Evolutionary conservation across 30 jellyfish, hydroid and myxozoan genomes (phyloP), one percentile per base, ranked within the genome.

Genomic region (Pseudorhiza aurosa): DNA sequence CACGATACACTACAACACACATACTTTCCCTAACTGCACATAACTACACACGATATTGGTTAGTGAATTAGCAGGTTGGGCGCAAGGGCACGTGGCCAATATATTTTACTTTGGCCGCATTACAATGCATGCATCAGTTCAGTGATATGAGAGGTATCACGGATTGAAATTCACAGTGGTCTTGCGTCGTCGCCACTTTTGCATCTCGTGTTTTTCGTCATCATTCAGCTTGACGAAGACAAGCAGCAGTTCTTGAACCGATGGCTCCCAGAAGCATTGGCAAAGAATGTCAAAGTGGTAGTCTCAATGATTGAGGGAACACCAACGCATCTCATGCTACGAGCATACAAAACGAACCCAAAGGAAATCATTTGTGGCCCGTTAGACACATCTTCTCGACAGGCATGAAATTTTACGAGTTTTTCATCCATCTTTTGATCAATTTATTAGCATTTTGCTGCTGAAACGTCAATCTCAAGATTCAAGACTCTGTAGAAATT

Each of bases 271-370:
- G 99, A 94, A 56, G 28, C 47, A 25, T 72, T 94, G n/a, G 72
- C 99, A 10, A 84, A 87, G 11, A 85, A 87, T 44, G 96, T 94
- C 75, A 88, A 85, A 60, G 97, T 94, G 15, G 97, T 94, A 15
- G 95, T 94, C 4, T 94, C 99, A 0, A 94, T 71, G 86, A 94
- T 94, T 46, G 99, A 94, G 76, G 96, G 99, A 28, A 94, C 99
- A 11, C 96, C 85, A 15, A 87, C 97, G 25, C 99, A 94, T 72
- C 96, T 79, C 0, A 81, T 86, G 96, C 36, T 94, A 30, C 88
- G 99, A 27, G 89, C 96, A 8, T 94, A 76, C 44, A 87, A 77
- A 77, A 36, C 99, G 14, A 81, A 96, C 32, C 99, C 99, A 5
- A 43, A 15, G 31, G 99, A 94, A 51, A 69, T 94, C 31, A 88